Percentiles rank a stretch among this genome's conserved stretches.
Conservation (phyloP, 2,888 invertebrate species). For the Ptychoptera contaminata region DNA sequence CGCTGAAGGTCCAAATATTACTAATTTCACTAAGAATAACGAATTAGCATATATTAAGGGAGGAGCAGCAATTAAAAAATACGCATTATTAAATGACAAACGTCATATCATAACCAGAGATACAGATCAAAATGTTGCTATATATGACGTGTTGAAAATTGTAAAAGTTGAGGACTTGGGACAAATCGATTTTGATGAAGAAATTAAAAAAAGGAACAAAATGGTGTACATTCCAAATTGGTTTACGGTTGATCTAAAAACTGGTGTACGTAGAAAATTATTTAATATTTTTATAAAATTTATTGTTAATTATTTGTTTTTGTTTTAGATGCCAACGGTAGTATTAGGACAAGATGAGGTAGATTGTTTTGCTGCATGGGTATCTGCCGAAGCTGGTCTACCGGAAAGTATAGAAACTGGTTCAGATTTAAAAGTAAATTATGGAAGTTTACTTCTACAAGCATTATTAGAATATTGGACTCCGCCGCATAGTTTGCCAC, state of each 20-base stretch:
- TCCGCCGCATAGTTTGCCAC: constrained; percentile 46
- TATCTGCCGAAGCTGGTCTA: constrained; percentile 89
- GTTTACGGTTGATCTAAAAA: constrained; percentile 98
- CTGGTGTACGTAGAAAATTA: constrained; percentile 51
- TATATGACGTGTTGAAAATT: constrained; percentile 89
- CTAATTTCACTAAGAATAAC: constrained; percentile 19
- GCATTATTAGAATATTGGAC: constrained; percentile 93
- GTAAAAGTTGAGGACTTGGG: constrained; percentile 82
- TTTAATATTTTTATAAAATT: background rate
- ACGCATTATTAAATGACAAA: constrained; percentile 87
- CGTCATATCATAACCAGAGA: constrained; percentile 92
- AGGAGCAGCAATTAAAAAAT: constrained; percentile 87
- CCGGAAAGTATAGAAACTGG: constrained; percentile 40
- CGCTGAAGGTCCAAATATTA: constrained; percentile 13
- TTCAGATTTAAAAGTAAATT: constrained; percentile 45
- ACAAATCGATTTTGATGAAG: constrained; percentile 79
- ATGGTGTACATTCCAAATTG: constrained; percentile 95
- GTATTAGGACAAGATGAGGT: constrained; percentile 94
- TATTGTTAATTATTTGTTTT: background rate
- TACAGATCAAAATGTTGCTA: constrained; percentile 73
- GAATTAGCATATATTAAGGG: constrained; percentile 39
- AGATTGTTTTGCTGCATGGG: constrained; percentile 97
- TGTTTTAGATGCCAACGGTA: constrained; percentile 76
- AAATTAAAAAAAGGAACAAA: constrained; percentile 80
- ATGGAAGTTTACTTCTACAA: constrained; percentile 84